Evolutionary conservation across 2,797 vertebrate genomes (phyloP), one percentile per base, ranked within the genome.

Genomic region (Sebastolobus altivelis): DNA sequence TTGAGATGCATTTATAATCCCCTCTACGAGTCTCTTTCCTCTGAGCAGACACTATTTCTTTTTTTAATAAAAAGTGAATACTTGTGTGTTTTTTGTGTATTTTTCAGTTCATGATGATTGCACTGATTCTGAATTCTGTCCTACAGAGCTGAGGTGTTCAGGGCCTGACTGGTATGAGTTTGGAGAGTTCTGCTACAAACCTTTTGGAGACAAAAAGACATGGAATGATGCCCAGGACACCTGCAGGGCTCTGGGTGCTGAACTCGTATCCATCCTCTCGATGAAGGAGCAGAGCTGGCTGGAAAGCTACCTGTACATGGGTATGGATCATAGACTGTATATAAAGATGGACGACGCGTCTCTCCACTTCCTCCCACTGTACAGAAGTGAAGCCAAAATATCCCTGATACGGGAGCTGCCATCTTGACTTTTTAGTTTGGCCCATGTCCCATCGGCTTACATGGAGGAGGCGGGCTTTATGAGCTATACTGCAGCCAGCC

Each of bases 151-250:
- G 38, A 90, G 96, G 68, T 97, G 96, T 83, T 77, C 94, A 0
- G 94, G 94, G 27, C 83, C 35, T 0, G 95, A 96, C 87, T 96
- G 96, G 96, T 94, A 89, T 11, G 96, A 96, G 90, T 96, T 97
- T 70, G 96, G 94, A 29, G 95, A 95, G 0, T 96, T 94, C 90
- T 97, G 96, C 94, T 97, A 97, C 88, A 95, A 95, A 87, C 93
- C 95, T 3, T 95, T 90, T 5, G 37, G 0, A 3, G 93, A 94
- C 56, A 94, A 85, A 75, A 94, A 87, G 81, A 96, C 95, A 0
- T 97, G 96, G 96, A 65, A 68, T 0, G 59, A 58, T 0, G 95
- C 96, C 10, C 92, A 79, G 55, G 1, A 33, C 0, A 46, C 67
- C 18, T 97, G 96, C 85, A 91, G 92, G 73, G 54, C 8, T 16